Base-by-base conservation (phyloP, 2,113 vertebrate genomes). In the Oenanthe oenanthe region DNA sequence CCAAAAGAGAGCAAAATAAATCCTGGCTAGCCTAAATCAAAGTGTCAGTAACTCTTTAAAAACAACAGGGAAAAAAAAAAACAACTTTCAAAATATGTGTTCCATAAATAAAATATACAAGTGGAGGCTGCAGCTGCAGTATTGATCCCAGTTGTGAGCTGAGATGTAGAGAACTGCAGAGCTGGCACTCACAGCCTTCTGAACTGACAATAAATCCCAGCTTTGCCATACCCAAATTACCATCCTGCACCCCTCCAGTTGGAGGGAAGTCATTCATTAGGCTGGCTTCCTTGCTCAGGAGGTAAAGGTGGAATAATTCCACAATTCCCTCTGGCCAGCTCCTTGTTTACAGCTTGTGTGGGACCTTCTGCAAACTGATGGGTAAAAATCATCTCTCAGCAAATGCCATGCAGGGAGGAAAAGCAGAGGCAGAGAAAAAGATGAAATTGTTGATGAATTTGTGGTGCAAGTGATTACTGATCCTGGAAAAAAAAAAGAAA, bases 21-120 rank as follows among this genome's bases (percentile, higher is more conserved):
- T 66, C 61, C 60, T 77, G 38, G 9, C 65, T 36, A 22, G 34
- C n/a, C 53, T 82, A 70, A 95, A 94, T 85, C 89, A 95, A 81
- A 56, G 22, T 3, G 9, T 53, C 61, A 87, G 82, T 91, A 92
- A 92, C 85, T 70, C 91, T 83, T 79, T 50, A 80, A 63, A 91
- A 94, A 94, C 66, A 91, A 91, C 71, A 68, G 38, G 8, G 21
- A 2, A 0, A 1, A 32, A 65, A 74, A 58, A 88, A 71, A 47
- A 81, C 54, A 88, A 40, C 70, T 87, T 95, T 92, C 89, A 82
- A 94, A 92, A 91, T 79, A 84, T 7, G 28, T 63, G 83, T 42
- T n/a, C 57, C 83, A 94, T 96, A 96, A 97, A 97, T 96, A 96
- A 97, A 97, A 85, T 32, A 78, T 51, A 68, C 85, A 92, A 85